These are phyloP conservation scores for Prunella himalayana DNA, from an alignment of 2,113 vertebrate genomes.

Conservation along the genomic window DNA sequence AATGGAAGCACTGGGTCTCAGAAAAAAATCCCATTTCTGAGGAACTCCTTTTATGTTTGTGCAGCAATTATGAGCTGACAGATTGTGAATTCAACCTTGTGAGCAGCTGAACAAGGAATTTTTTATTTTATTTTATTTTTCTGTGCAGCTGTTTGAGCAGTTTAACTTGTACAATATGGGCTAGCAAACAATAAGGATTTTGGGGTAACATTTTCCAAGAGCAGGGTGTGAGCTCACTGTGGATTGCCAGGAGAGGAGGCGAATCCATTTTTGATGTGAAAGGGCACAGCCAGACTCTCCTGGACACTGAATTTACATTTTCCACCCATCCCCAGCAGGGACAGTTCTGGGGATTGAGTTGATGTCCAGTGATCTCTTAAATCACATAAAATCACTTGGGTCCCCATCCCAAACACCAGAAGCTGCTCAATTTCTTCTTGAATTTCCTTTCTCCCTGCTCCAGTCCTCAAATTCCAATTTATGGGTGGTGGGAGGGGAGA, in stretches of 20 bases:
- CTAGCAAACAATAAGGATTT: neutral
- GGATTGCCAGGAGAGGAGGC: neutral
- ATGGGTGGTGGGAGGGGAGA: neutral
- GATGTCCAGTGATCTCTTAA: neutral
- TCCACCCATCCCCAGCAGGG: neutral
- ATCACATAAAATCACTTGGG: neutral
- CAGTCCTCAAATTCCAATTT: neutral
- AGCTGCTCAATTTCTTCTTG: neutral
- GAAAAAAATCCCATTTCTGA: neutral
- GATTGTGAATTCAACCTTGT: neutral
- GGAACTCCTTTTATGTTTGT: neutral
- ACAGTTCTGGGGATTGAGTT: neutral
- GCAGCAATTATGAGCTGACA: neutral
- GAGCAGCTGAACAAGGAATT: neutral
- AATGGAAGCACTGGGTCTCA: neutral
- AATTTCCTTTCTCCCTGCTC: neutral
- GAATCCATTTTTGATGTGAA: neutral
- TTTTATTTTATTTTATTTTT: neutral
- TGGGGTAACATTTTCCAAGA: neutral
- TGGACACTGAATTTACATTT: neutral
- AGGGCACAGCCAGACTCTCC: neutral
- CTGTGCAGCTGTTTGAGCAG: neutral
- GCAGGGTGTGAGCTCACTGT: fast-evolving
- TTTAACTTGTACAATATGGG: fast-evolving
- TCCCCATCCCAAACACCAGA: neutral